Percentiles rank a stretch among this genome's conserved stretches.
Evolutionary conservation across 2,113 vertebrate species (phyloP).

Genomic region (Hemiprocne comata): DNA sequence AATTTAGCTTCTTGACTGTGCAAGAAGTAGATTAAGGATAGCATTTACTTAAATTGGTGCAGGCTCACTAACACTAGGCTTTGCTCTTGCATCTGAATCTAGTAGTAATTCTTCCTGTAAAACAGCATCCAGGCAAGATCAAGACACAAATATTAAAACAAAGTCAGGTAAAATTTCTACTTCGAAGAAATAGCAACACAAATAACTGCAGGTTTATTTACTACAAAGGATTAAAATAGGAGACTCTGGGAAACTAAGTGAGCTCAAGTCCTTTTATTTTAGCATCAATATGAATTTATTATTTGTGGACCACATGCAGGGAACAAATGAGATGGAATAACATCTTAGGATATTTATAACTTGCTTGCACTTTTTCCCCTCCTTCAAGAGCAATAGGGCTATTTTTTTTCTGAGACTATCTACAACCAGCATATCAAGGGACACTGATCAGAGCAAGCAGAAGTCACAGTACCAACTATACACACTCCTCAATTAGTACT

Average conservation of each 20-base stretch:
- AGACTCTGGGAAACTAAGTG: not conserved
- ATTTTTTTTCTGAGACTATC: not conserved
- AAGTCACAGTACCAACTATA: not conserved
- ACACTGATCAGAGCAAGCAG: not conserved
- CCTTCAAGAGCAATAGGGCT: accelerated
- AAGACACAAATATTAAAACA: not conserved
- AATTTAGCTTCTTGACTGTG: not conserved
- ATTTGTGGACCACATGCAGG: not conserved
- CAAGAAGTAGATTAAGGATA: not conserved
- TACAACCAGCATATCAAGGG: not conserved
- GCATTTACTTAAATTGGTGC: not conserved
- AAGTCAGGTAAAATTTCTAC: not conserved
- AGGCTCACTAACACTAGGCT: not conserved
- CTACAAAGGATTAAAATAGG: not conserved
- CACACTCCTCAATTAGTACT: not conserved
- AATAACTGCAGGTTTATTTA: not conserved
- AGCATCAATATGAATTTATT: not conserved
- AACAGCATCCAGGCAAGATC: not conserved
- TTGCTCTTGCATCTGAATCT: not conserved
- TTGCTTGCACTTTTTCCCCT: not conserved
- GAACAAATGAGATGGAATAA: not conserved
- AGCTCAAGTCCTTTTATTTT: not conserved
- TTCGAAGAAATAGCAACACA: not conserved
- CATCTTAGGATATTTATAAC: not conserved
- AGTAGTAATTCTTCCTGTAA: not conserved